A percentile compares a stretch with the other conserved stretches of the same genome.
phyloP scores from a whole-genome alignment of 2,797 vertebrate genomes.

The Lagocephalus sceleratus region DNA sequence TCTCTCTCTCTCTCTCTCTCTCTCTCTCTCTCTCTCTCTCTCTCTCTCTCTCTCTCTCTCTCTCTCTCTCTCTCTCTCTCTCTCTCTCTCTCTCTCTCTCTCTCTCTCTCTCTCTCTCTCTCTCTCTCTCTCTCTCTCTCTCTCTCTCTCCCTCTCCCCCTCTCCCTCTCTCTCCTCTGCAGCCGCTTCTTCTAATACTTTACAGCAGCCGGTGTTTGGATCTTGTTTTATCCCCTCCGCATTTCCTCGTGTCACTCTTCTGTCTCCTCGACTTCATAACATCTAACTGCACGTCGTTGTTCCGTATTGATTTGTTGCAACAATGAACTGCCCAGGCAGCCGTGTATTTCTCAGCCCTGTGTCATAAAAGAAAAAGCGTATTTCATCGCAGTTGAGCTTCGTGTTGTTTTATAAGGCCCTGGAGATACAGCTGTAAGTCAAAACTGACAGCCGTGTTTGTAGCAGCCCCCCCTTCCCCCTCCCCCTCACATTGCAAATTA shows the following conservation, averaged over 20 bases:
- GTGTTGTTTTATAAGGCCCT: slow-evolving; percentile 12
- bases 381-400: not conserved
- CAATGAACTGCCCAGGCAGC: not conserved
- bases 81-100: too few relatives aligned
- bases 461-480: too few relatives aligned
- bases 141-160: too few relatives aligned
- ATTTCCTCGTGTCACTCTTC: not conserved
- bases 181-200: not conserved
- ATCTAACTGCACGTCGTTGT: slow-evolving; percentile 27
- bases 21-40: too few relatives aligned
- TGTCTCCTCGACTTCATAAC: slow-evolving; percentile 10
- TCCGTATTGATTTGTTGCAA: slow-evolving; percentile 3
- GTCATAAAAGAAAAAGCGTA: slow-evolving; percentile 4
- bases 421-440: slow-evolving; percentile 13
- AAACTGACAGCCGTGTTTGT: not conserved
- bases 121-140: too few relatives aligned
- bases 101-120: too few relatives aligned
- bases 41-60: too few relatives aligned
- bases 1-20: too few relatives aligned
- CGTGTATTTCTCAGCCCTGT: not conserved
- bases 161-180: not conserved
- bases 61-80: too few relatives aligned
- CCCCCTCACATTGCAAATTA: not conserved
- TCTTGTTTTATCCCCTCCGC: not conserved
- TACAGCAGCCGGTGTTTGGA: not conserved